A percentile compares a stretch with the other conserved stretches of the same genome.
phyloP scores from a whole-genome alignment of 2,797 vertebrate genomes.

The Thripadectes ignobilis region DNA sequence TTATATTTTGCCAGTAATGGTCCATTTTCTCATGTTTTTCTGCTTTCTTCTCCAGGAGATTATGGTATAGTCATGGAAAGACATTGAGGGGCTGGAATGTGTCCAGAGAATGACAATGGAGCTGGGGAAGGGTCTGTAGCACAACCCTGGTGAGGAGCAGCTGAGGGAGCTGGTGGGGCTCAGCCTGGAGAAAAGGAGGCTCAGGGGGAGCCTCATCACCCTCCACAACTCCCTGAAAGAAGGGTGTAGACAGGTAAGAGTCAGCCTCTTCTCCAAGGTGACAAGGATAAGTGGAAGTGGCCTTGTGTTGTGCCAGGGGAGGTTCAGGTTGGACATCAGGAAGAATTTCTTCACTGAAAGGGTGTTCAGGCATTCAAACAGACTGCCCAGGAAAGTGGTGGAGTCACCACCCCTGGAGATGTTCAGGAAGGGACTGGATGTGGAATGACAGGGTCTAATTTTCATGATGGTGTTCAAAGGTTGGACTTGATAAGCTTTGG shows the following conservation, averaged over 20 bases:
- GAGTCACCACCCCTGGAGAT: rapidly evolving
- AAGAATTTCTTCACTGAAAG: background rate
- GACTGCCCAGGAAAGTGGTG: background rate
- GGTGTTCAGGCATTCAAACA: rapidly evolving
- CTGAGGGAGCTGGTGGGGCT: background rate
- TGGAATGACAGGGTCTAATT: background rate
- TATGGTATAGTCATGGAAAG: background rate
- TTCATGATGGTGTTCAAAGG: background rate
- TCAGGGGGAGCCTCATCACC: background rate
- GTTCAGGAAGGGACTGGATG: no score
- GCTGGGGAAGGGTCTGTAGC: background rate
- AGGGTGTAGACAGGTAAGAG: no score
- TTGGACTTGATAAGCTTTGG: background rate
- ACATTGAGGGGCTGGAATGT: background rate
- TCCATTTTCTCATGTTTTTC: background rate
- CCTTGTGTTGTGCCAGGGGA: background rate
- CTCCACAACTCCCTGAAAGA: background rate
- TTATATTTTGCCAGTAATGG: background rate
- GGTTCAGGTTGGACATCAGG: background rate
- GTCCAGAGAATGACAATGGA: background rate
- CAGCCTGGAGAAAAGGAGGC: background rate
- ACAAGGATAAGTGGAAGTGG: background rate
- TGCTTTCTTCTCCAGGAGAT: background rate
- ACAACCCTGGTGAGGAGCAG: background rate
- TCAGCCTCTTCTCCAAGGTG: background rate